phyloP scores from a whole-genome alignment of 2,888 invertebrate species.

The Phoronis australis region DNA sequence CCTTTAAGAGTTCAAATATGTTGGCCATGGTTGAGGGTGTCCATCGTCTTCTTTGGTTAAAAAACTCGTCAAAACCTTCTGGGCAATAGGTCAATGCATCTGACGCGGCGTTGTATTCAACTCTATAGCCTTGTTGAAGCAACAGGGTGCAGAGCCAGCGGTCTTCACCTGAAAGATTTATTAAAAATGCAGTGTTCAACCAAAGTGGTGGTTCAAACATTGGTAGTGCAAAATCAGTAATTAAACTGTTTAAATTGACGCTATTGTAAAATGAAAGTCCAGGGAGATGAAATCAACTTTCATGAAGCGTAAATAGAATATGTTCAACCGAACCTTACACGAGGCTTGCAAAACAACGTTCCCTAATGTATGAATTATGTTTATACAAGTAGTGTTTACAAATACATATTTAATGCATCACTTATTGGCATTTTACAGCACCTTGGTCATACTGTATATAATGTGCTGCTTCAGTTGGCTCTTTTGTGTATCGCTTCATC shows the following conservation, averaged over 20 bases:
- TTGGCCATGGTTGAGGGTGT: slow-evolving; percentile 48
- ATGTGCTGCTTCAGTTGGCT: slow-evolving; percentile 68
- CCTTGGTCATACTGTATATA: slow-evolving; percentile 90
- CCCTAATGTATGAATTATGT: too few relatives aligned
- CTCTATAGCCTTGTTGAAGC: slow-evolving; percentile 45
- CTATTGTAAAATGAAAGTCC: too few relatives aligned
- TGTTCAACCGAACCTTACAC: too few relatives aligned
- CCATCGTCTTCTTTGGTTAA: slow-evolving; percentile 49
- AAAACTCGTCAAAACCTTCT: slow-evolving; percentile 49
- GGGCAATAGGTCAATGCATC: slow-evolving; percentile 48
- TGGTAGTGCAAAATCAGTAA: too few relatives aligned
- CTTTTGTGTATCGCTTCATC: slow-evolving; percentile 80
- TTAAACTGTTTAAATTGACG: too few relatives aligned
- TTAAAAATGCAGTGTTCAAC: too few relatives aligned
- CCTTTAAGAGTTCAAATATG: slow-evolving; percentile 44
- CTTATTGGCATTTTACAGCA: slow-evolving; percentile 30
- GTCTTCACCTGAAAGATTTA: slow-evolving; percentile 40
- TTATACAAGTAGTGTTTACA: too few relatives aligned
- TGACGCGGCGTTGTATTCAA: slow-evolving; percentile 48
- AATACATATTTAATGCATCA: neutral
- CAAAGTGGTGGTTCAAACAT: too few relatives aligned
- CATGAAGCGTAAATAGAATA: too few relatives aligned
- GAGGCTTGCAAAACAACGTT: too few relatives aligned
- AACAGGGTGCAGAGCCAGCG: slow-evolving; percentile 48
- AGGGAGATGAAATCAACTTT: too few relatives aligned